These are phyloP conservation scores for Champsocephalus esox DNA, from an alignment of 2,797 vertebrate genomes.

Conservation along the genomic window DNA sequence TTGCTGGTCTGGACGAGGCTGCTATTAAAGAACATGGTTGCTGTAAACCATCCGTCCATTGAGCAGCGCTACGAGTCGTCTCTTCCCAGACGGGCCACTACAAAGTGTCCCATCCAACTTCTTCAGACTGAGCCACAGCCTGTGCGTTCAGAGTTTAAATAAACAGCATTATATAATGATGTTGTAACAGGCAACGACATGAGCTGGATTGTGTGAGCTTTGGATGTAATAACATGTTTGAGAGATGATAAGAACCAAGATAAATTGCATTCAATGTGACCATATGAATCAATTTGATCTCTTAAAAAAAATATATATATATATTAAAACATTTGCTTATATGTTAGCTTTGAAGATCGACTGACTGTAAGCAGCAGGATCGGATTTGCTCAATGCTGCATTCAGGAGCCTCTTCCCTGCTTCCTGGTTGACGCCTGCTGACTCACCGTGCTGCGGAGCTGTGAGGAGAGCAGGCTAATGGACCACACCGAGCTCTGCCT, in stretches of 20 bases:
- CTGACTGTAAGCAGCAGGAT: background rate
- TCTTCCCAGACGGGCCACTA: slow-evolving; percentile 8
- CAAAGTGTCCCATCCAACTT: slow-evolving; percentile 9
- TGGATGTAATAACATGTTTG: background rate
- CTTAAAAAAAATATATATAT: too few relatives aligned
- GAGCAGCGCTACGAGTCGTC: background rate
- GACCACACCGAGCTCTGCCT: slow-evolving; percentile 40
- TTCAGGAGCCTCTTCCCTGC: slow-evolving; percentile 19
- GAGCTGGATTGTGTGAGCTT: too few relatives aligned
- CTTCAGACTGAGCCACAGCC: slow-evolving; percentile 6
- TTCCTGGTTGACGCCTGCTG: slow-evolving; percentile 65
- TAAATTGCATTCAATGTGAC: slow-evolving; percentile 1
- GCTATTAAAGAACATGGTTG: background rate
- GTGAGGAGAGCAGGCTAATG: slow-evolving; percentile 54
- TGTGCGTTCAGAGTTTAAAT: background rate
- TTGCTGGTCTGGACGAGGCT: background rate
- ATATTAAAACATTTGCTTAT: background rate
- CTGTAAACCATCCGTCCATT: slow-evolving; percentile 5
- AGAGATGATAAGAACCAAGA: background rate
- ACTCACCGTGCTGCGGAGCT: slow-evolving; percentile 70
- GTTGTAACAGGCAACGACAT: slow-evolving; percentile 2
- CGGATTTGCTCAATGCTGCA: slow-evolving; percentile 22
- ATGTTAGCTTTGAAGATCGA: background rate
- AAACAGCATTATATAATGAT: background rate
- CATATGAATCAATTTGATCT: background rate